Evolutionary conservation across 2,113 vertebrate genomes (phyloP).

Genomic region (Microcebus lehilahytsara): DNA sequence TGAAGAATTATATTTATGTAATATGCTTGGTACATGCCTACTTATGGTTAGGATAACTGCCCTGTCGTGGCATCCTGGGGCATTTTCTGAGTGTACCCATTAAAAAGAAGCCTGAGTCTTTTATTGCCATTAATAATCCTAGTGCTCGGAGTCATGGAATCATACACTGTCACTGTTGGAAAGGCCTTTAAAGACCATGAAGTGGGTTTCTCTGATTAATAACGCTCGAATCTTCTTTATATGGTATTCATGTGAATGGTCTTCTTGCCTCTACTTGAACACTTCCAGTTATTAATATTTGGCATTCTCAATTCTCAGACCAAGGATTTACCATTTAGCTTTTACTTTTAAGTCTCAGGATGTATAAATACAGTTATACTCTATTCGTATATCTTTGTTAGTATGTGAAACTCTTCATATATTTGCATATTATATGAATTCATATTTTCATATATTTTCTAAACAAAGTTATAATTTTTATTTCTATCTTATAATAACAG

Average conservation of each 20-base stretch:
- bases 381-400: neutral
- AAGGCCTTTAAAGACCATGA: neutral
- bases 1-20: neutral
- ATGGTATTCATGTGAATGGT: neutral
- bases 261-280: neutral
- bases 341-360: neutral
- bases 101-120: neutral
- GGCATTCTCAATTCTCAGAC: neutral
- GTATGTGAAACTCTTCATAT: neutral
- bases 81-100: neutral
- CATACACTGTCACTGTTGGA: conserved; percentile 15
- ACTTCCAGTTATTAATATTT: neutral
- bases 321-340: neutral
- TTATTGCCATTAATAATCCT: neutral
- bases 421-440: too few relatives aligned
- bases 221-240: neutral
- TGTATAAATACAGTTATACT: neutral
- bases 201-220: neutral
- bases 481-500: neutral
- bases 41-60: neutral
- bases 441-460: neutral
- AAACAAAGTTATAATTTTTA: neutral
- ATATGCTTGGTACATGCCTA: neutral
- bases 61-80: neutral
- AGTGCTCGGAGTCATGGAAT: conserved; percentile 7